Percentiles rank a stretch among this genome's conserved stretches.
These are phyloP conservation scores for Emys orbicularis DNA, from an alignment of 2,797 vertebrate species.

Conservation along the genomic window DNA sequence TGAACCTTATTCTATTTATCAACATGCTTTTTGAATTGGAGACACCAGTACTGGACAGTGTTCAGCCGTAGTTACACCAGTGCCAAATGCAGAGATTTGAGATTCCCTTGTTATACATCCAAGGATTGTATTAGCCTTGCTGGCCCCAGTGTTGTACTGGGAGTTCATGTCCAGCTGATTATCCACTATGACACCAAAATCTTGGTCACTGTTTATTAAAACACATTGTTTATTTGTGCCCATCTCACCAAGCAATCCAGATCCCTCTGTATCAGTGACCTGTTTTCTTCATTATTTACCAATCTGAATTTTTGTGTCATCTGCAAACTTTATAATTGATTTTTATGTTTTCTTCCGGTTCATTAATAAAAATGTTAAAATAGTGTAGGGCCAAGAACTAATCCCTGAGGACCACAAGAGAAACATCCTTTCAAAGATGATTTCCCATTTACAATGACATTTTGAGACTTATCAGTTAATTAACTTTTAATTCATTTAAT, in stretches of 20 bases:
- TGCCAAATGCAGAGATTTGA: neutral
- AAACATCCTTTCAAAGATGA: neutral
- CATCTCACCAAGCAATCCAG: neutral
- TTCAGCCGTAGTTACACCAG: neutral
- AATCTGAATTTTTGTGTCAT: neutral
- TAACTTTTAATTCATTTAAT: neutral
- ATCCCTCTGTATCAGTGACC: neutral
- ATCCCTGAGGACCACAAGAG: neutral
- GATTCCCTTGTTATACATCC: neutral
- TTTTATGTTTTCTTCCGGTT: neutral
- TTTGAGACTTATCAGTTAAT: neutral
- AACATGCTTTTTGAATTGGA: neutral
- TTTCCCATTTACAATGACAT: neutral
- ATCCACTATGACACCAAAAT: neutral
- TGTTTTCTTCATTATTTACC: neutral
- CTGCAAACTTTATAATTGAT: neutral
- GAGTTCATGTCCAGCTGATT: neutral
- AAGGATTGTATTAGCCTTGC: neutral
- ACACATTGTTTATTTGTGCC: neutral
- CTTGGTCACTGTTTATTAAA: neutral
- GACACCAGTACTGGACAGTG: neutral
- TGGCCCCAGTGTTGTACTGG: neutral
- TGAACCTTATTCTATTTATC: neutral
- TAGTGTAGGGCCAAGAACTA: neutral
- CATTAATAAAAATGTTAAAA: neutral